Conservation (phyloP, 2,888 invertebrate genomes). For the Ormyrus pomaceus region DNA sequence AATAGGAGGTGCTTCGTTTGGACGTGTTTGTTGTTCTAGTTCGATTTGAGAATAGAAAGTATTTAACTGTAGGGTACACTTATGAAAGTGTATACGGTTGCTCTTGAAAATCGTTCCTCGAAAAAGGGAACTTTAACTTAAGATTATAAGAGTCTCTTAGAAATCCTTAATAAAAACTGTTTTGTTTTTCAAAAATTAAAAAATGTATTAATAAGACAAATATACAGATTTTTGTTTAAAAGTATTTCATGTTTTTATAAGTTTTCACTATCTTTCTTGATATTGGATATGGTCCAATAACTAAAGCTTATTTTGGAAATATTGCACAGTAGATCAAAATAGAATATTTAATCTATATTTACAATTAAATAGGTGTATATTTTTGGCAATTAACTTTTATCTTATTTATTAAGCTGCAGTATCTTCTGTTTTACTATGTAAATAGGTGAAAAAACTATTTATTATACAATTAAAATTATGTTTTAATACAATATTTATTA, state of each 20-base stretch:
- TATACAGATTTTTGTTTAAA: no score
- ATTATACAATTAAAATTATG: background rate
- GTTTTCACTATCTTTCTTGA: no score
- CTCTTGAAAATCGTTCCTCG: background rate
- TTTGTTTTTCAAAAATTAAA: no score
- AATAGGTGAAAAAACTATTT: background rate
- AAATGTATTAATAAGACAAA: no score
- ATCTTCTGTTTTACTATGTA: no score
- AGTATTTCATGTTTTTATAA: no score
- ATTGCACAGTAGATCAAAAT: background rate
- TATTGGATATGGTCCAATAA: background rate
- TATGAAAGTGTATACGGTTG: background rate
- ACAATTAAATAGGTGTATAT: background rate
- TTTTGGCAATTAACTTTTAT: background rate
- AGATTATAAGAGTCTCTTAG: no score
- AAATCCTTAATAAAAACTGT: no score
- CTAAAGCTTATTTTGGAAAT: conserved; percentile 6
- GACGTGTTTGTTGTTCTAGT: background rate
- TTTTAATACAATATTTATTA: conserved; percentile 29
- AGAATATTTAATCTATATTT: background rate
- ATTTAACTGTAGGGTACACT: background rate
- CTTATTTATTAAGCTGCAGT: background rate
- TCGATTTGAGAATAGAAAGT: no score
- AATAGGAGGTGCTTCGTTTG: no score
- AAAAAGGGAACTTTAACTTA: no score